Evolutionary conservation across 2,888 invertebrate genomes (phyloP), one percentile per base, ranked within the genome.

Genomic region (Steinernema scapterisci): DNA sequence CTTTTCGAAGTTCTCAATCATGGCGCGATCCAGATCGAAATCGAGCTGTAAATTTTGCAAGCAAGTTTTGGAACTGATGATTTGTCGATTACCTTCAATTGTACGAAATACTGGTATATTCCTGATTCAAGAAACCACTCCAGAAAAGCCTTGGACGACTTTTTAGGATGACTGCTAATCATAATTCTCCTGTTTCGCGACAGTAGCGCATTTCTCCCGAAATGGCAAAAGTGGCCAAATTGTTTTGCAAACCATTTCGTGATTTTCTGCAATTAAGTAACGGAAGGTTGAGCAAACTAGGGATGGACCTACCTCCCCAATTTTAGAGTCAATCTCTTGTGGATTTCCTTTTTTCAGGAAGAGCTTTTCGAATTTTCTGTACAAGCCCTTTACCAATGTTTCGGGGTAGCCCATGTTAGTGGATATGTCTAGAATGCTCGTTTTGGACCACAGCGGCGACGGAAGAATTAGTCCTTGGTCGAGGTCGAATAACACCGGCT

Each of bases 211-310:
- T 73, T 31, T 23, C 56, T 5, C 23, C 75, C 75, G 27, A 74
- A 79, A 71, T 31, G 27, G 13, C 75, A 73, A 45, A 73, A 81
- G 73, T 84, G 84, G 3, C 84, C 84, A 54, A 84, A 85, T 19
- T 82, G 73, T 51, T 76, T 74, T 21, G 84, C 80, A 72, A 84
- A 84, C 79, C 80, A 84, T 19, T 48, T 74, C 13, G 76, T 70
- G 77, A 84, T 81, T 23, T 79, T 74, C 76, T 80, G 70, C 81
- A 79, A 43, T 11, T 9, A n/a, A n/a, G n/a, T n/a, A n/a, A n/a
- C n/a, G n/a, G n/a, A n/a, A n/a, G 9, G 16, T 16, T 19, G 38
- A 44, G 21, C 77, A 11, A 44, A 44, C 45, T 44, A n/a, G 13
- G 16, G n/a, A 5, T 48, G 5, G 3, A 31, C 63, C 31, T 25